phyloP scores from a whole-genome alignment of 2,113 vertebrate species.

The Dissostichus mawsoni region DNA sequence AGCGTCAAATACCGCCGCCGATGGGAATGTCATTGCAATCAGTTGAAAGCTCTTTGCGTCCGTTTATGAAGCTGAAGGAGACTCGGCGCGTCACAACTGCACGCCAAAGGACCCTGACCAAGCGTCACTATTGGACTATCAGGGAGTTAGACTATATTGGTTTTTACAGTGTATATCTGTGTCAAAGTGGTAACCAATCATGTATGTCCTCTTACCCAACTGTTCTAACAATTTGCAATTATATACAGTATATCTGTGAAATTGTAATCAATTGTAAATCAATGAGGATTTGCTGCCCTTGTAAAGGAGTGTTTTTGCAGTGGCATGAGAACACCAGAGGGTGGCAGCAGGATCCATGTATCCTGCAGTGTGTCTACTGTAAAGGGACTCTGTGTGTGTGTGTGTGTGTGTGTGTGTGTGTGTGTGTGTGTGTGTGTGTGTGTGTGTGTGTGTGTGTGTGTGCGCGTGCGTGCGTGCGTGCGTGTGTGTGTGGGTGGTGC shows the following conservation, averaged over 20 bases:
- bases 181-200: background rate
- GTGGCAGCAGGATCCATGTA: conserved; percentile 64
- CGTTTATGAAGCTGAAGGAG: too few species aligned
- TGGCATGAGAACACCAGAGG: conserved; percentile 51
- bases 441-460: conserved; percentile 22
- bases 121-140: too few species aligned
- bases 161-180: background rate
- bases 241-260: background rate
- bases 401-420: conserved; percentile 8
- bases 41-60: too few species aligned
- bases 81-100: too few species aligned
- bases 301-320: conserved; percentile 16
- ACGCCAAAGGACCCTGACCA: too few species aligned
- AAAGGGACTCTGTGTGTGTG: background rate
- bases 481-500: too few species aligned
- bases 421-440: conserved; percentile 26
- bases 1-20: too few species aligned
- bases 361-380: background rate
- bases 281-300: background rate
- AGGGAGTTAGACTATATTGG: too few species aligned
- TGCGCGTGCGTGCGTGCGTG: background rate
- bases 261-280: too few species aligned
- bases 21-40: too few species aligned
- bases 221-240: background rate
- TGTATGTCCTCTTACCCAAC: background rate